Evolutionary conservation across 2,113 vertebrate species (phyloP).

Genomic region (Sinocyclocheilus rhinocerous): DNA sequence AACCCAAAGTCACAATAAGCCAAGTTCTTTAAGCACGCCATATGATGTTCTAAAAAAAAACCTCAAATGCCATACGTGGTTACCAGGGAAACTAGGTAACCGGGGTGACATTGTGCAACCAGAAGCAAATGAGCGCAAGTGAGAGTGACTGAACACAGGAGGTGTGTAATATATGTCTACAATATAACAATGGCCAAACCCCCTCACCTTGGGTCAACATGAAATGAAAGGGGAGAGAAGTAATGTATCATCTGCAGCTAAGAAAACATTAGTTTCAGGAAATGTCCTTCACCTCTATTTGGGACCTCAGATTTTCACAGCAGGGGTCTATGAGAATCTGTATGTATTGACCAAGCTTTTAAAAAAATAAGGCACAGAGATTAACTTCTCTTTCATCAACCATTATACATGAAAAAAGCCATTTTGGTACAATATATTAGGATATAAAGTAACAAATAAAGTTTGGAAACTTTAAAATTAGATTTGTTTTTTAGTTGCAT

Average conservation of each 20-base stretch:
- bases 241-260: background rate
- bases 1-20: background rate
- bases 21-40: background rate
- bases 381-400: background rate
- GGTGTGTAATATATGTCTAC: background rate
- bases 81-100: constrained; percentile 58
- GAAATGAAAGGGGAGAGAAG: constrained; percentile 25
- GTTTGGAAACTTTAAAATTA: too few relatives aligned
- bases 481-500: too few relatives aligned
- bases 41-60: constrained; percentile 13
- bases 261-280: background rate
- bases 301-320: background rate
- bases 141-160: constrained; percentile 2
- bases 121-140: constrained; percentile 22
- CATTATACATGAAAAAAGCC: background rate
- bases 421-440: background rate
- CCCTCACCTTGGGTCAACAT: background rate
- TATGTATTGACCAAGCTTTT: background rate
- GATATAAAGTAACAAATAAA: background rate
- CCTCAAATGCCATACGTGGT: constrained; percentile 34
- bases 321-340: background rate
- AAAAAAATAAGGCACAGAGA: background rate
- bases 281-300: constrained; percentile 15
- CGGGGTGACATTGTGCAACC: constrained; percentile 36
- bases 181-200: background rate